Evolutionary conservation across 2,113 vertebrate genomes (phyloP).

Genomic region (Panthera uncia): DNA sequence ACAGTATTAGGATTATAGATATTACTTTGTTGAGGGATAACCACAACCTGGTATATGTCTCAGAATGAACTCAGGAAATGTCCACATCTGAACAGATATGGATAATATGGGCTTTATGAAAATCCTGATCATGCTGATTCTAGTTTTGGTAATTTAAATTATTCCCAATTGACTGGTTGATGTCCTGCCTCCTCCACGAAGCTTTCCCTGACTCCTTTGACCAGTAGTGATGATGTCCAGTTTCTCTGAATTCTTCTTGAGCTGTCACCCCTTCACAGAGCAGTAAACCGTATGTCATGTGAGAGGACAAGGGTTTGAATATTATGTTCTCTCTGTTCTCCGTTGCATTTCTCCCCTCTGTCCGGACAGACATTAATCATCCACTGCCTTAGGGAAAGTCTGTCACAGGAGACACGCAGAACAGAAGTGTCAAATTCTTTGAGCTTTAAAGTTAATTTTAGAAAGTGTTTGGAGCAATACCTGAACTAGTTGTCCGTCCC

Average conservation of each 20-base stretch:
- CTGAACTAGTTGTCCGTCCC: not conserved
- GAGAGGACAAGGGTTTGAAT: not conserved
- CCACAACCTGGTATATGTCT: not conserved
- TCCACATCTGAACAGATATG: not conserved
- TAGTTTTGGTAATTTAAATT: not conserved
- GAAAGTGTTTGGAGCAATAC: not conserved
- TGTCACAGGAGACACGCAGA: not conserved
- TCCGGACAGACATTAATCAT: not conserved
- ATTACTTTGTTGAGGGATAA: not conserved
- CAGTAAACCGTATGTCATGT: not conserved
- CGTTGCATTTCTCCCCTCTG: not conserved
- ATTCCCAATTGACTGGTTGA: not conserved
- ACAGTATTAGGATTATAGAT: not conserved
- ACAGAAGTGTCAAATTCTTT: not conserved
- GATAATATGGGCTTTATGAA: not conserved
- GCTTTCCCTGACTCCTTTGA: not conserved
- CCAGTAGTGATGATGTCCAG: not conserved
- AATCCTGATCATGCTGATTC: not conserved
- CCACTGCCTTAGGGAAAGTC: not conserved
- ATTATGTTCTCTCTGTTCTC: not conserved
- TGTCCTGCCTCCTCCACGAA: not conserved
- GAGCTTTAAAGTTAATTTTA: not conserved
- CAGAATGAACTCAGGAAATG: not conserved
- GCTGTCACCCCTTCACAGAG: accelerated
- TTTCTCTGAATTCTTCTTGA: conserved; percentile 1